Evolutionary conservation across 2,113 vertebrate species (phyloP), one percentile per base, ranked within the genome.

Genomic region (Procavia capensis): DNA sequence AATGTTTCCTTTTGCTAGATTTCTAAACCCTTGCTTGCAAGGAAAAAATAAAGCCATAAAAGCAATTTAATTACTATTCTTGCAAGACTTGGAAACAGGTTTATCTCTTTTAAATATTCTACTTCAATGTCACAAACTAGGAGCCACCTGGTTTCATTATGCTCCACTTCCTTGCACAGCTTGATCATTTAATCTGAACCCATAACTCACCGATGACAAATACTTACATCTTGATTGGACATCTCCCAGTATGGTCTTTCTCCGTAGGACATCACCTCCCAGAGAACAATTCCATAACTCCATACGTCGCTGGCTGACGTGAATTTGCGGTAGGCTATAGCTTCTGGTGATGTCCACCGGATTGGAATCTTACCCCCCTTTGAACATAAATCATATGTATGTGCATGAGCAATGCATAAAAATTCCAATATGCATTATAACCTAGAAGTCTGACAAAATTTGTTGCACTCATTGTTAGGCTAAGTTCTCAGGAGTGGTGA

Each of bases 221-320:
- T 97, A 99, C 99, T 99, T 97, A 99, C 99, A 97, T 99, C 99
- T 98, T 99, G 99, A 98, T 99, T 99, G 98, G 99, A 99, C 99
- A 99, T 99, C 97, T 99, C 99, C 99, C 99, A 99, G 98, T 99
- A 99, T 78, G 99, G 99, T 94, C 99, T 99, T 95, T 99, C 99
- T 94, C 99, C 99, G 8, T 99, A 99, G 24, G 99, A 99, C 99
- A 99, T 99, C 98, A 99, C 99, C 97, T 99, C 99, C 99, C 99
- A 99, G 68, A 99, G 99, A 79, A 99, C 99, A 85, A 99, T 99
- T 81, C 99, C 99, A 0, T 99, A 99, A 98, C 99, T 99, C 99
- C 99, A 99, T 0, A 99, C 99, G 0, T 99, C 99, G 13, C 99
- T 99, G 92, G 99, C 99, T 72, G 99, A 99, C 2, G 99, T 99